A percentile compares a stretch with the other conserved stretches of the same genome.
Conservation (phyloP, 2,113 vertebrate genomes). For the Corythornis cristatus region DNA sequence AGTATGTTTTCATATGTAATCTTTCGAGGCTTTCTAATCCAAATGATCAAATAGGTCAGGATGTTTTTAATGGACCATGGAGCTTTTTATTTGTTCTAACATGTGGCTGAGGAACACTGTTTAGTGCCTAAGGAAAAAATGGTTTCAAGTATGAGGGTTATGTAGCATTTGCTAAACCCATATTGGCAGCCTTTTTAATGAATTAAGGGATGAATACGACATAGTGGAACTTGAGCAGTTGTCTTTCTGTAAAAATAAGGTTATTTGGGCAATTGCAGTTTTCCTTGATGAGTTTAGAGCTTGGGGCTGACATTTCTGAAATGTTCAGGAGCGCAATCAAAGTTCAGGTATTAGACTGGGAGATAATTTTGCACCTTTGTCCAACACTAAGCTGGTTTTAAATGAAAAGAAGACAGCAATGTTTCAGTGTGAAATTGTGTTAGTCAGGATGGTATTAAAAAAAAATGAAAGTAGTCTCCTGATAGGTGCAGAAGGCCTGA, state of each 20-base stretch:
- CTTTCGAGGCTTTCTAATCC: neutral
- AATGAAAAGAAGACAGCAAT: neutral
- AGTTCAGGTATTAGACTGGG: neutral
- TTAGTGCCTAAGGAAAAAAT: neutral
- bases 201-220: neutral
- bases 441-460: neutral
- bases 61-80: neutral
- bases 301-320: neutral
- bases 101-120: neutral
- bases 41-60: neutral
- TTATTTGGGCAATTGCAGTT: neutral
- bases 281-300: neutral
- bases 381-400: neutral
- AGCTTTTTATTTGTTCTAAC: neutral
- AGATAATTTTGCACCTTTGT: neutral
- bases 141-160: neutral
- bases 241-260: neutral
- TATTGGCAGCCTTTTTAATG: neutral
- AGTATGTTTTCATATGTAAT: rapidly evolving
- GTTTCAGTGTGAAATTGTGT: neutral
- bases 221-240: neutral
- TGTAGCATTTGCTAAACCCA: neutral
- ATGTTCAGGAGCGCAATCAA: neutral
- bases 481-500: neutral
- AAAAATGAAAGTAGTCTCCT: neutral